Evolutionary conservation across 2,797 vertebrate genomes (phyloP).

Genomic region (Lateolabrax maculatus): DNA sequence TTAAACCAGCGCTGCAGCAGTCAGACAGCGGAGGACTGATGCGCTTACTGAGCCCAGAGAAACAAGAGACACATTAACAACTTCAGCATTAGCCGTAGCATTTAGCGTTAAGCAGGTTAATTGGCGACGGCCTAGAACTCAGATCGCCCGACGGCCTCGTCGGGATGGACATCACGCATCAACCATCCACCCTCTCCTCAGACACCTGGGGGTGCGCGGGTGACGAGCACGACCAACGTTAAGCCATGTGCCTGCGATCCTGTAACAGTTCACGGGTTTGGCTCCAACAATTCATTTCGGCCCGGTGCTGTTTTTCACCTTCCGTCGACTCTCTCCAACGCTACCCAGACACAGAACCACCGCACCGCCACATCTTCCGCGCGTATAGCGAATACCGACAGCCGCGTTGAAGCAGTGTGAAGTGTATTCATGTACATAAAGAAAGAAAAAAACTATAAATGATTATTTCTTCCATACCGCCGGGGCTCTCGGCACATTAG

Average conservation of each 20-base stretch:
- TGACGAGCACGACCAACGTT: too few species aligned
- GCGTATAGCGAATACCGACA: rapidly evolving
- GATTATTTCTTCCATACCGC: background rate
- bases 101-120: conserved; percentile 37
- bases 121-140: conserved; percentile 45
- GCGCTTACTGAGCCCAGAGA: background rate
- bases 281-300: background rate
- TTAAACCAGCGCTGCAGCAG: too few species aligned
- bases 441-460: rapidly evolving
- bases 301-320: background rate
- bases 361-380: rapidly evolving
- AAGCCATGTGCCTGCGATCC: too few species aligned
- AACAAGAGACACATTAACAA: conserved; percentile 1
- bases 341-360: rapidly evolving
- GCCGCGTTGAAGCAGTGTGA: rapidly evolving
- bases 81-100: conserved; percentile 46
- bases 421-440: too few species aligned
- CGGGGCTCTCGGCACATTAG: conserved; percentile 21
- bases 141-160: conserved; percentile 1
- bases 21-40: too few species aligned
- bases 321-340: background rate
- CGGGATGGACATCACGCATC: background rate
- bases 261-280: background rate
- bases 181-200: rapidly evolving
- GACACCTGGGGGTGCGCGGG: rapidly evolving